Percentiles rank a stretch among this genome's conserved stretches.
phyloP scores from a whole-genome alignment of 2,113 vertebrate species.

The Himantopus leucocephalus region DNA sequence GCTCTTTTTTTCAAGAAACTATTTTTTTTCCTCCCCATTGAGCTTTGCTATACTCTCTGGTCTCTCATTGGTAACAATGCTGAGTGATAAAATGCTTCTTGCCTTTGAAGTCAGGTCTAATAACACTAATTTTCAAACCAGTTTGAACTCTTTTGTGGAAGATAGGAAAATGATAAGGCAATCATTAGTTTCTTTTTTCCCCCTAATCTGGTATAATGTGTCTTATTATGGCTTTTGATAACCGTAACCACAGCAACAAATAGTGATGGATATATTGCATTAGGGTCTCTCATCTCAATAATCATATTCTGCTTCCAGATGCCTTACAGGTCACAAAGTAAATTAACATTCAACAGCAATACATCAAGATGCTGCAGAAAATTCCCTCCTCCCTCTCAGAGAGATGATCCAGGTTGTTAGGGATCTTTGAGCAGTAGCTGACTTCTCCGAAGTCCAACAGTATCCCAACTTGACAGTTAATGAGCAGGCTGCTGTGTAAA shows the following conservation, averaged over 20 bases:
- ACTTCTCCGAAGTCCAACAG: not conserved
- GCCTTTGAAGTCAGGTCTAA: not conserved
- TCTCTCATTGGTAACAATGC: not conserved
- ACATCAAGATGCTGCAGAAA: not conserved
- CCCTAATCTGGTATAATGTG: not conserved
- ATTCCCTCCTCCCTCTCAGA: not conserved
- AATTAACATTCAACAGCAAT: not conserved
- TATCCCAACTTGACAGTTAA: not conserved
- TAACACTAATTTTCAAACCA: constrained; percentile 2
- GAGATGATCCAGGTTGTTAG: not conserved
- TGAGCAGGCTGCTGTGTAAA: not conserved
- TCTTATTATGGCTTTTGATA: constrained; percentile 1
- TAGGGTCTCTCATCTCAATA: constrained; percentile 3
- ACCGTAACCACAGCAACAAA: constrained; percentile 24
- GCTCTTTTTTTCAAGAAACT: not conserved
- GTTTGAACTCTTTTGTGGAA: not conserved
- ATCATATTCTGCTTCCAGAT: constrained; percentile 5
- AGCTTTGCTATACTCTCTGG: not conserved
- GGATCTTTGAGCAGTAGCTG: not conserved
- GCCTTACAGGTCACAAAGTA: not conserved
- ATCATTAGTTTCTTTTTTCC: not conserved
- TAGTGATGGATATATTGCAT: not conserved
- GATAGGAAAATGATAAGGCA: not conserved
- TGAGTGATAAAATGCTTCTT: not conserved
- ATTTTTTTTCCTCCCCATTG: not conserved